Conservation (phyloP, 2,888 invertebrate species). For the Loripinus fragilis region DNA sequence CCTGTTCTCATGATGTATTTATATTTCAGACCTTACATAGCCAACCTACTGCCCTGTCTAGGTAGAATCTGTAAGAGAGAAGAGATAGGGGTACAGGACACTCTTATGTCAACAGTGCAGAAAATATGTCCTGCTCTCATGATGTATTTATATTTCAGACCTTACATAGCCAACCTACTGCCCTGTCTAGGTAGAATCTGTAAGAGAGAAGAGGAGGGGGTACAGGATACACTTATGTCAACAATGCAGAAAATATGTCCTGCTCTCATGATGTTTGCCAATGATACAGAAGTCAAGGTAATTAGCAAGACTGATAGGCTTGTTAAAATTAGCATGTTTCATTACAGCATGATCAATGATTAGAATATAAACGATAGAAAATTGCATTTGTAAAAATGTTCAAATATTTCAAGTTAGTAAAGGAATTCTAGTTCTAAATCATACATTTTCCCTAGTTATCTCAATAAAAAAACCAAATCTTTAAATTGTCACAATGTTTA, state of each 20-base stretch:
- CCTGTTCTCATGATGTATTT: constrained; percentile 85
- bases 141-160: constrained; percentile 83
- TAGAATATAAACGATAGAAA: too few species aligned
- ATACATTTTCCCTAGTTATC: too few species aligned
- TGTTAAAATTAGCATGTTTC: too few species aligned
- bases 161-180: constrained; percentile 90
- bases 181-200: constrained; percentile 90
- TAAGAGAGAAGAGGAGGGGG: constrained; percentile 88
- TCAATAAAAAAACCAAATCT: too few species aligned
- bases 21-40: constrained; percentile 87
- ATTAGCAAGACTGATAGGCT: too few species aligned
- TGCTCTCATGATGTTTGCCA: constrained; percentile 88
- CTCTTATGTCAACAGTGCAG: constrained; percentile 87
- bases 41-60: constrained; percentile 90
- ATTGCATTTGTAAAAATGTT: too few species aligned
- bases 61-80: constrained; percentile 88
- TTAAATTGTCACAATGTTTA: too few species aligned
- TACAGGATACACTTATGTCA: constrained; percentile 88
- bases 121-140: constrained; percentile 89
- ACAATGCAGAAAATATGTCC: constrained; percentile 88
- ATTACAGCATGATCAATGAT: too few species aligned
- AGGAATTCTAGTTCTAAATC: too few species aligned
- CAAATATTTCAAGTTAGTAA: too few species aligned
- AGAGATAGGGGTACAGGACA: constrained; percentile 90
- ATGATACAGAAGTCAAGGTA: constrained; percentile 89